Evolutionary conservation across 2,888 invertebrate genomes (phyloP).

Genomic region (Axea sp.): DNA sequence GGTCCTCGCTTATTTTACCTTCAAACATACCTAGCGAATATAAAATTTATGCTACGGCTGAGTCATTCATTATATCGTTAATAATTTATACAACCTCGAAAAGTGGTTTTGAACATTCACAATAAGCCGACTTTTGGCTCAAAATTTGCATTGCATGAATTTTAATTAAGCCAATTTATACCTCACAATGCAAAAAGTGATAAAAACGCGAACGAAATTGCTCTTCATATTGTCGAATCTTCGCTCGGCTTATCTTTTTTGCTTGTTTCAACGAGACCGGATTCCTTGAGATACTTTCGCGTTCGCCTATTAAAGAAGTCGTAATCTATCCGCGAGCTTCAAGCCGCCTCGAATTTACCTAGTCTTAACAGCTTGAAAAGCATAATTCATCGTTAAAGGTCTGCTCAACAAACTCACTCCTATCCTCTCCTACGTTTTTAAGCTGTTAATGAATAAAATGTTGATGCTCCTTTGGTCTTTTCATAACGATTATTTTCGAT

Average conservation of each 20-base stretch:
- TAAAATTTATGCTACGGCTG: too few species aligned
- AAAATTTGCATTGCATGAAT: too few species aligned
- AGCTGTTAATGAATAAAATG: constrained; percentile 51
- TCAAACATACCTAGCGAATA: too few species aligned
- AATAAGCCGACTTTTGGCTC: too few species aligned
- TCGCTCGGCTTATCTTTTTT: constrained; percentile 25
- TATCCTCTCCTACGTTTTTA: constrained; percentile 20
- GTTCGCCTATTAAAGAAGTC: constrained; percentile 34
- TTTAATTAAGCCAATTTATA: too few species aligned
- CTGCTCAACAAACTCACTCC: constrained; percentile 25
- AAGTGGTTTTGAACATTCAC: too few species aligned
- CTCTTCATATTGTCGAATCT: constrained; percentile 19
- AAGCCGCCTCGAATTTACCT: constrained; percentile 39
- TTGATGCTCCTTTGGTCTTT: constrained; percentile 29
- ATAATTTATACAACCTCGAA: too few species aligned
- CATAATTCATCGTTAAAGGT: constrained; percentile 47
- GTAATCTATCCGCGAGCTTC: constrained; percentile 47
- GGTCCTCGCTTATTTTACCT: too few species aligned
- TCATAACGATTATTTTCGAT: constrained; percentile 18
- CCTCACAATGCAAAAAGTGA: too few species aligned
- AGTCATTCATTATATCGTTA: too few species aligned
- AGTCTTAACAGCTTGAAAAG: constrained; percentile 39
- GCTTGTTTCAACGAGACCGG: constrained; percentile 4
- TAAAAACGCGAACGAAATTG: constrained; percentile 28
- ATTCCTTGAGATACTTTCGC: constrained; percentile 23